phyloP scores from a whole-genome alignment of 2,113 vertebrate species.

The Panthera uncia region DNA sequence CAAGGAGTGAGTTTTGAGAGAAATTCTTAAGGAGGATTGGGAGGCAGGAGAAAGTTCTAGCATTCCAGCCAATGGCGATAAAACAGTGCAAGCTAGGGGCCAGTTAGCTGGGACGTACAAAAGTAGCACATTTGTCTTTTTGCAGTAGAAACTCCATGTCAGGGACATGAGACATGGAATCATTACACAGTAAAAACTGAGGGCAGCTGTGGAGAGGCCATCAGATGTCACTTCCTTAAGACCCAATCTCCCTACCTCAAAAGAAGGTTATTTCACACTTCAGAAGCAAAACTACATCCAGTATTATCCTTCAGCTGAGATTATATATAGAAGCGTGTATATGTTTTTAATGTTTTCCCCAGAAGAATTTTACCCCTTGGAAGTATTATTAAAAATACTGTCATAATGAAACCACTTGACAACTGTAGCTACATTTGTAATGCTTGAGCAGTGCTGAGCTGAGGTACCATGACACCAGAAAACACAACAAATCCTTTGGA shows the following conservation, averaged over 20 bases:
- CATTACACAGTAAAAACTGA: not conserved
- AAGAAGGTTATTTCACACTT: not conserved
- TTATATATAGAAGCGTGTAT: constrained; percentile 26
- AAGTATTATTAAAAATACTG: constrained; percentile 24
- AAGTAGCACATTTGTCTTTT: constrained; percentile 17
- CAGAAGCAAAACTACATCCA: constrained; percentile 24
- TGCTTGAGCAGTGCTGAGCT: constrained; percentile 15
- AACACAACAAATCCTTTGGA: constrained; percentile 65
- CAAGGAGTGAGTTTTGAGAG: not conserved
- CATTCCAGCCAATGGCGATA: not conserved
- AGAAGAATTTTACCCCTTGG: constrained; percentile 11
- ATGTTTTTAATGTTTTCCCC: not conserved
- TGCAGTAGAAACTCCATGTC: not conserved
- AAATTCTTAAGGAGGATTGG: not conserved
- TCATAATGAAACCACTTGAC: constrained; percentile 19
- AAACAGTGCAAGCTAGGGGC: not conserved
- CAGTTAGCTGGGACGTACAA: not conserved
- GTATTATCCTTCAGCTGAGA: constrained; percentile 3
- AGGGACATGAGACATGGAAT: not conserved
- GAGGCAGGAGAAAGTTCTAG: not conserved
- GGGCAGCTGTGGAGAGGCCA: not conserved
- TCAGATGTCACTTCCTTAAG: not conserved
- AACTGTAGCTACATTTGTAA: constrained; percentile 53
- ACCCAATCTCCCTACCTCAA: not conserved
- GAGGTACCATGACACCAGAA: constrained; percentile 69